Base-by-base conservation (phyloP, 2,797 vertebrate genomes). In the Antennarius maculatus region DNA sequence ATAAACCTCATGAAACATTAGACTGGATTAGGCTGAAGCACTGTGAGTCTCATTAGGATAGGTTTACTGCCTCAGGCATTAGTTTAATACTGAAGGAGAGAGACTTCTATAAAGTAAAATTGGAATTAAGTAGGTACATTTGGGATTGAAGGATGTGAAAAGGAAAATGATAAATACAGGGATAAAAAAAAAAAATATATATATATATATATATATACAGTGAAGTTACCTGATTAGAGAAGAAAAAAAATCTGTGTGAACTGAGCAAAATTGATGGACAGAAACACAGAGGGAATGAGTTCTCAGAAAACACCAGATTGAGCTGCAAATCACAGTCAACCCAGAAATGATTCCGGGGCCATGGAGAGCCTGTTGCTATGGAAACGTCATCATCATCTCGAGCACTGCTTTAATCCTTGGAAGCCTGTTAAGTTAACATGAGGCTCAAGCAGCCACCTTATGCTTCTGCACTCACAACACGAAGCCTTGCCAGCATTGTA, bases 321-420 rank as follows among this genome's bases (percentile, higher is more conserved):
- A 91, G 87, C 86, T 79, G 84, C 86, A 92, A 91, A 90, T 89
- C 88, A 88, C 79, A 87, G 89, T 85, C 86, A 89, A 86, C 88
- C 86, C 90, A 91, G 86, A 90, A 89, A 90, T 83, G 83, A 88
- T 85, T 89, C 84, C 80, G 45, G 62, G 85, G 84, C 86, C 81
- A 69, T 56, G 3, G 84, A 91, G 85, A 88, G 91, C 87, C 88
- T 92, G 94, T 95, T 95, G 91, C 94, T 88, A 94, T 94, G 91
- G 93, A 81, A 94, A 95, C 92, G 37, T 39, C 37, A 69, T 91
- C 91, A 92, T 93, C 85, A 91, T 91, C 16, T 85, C 79, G 86
- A 81, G 77, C 87, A 84, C 85, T 79, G 83, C 90, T 92, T 92
- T 93, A 92, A 94, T 94, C 90, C 79, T 69, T 81, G 83, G 90